Base-by-base conservation (phyloP, 2,888 invertebrate genomes). In the Volucella inanis region DNA sequence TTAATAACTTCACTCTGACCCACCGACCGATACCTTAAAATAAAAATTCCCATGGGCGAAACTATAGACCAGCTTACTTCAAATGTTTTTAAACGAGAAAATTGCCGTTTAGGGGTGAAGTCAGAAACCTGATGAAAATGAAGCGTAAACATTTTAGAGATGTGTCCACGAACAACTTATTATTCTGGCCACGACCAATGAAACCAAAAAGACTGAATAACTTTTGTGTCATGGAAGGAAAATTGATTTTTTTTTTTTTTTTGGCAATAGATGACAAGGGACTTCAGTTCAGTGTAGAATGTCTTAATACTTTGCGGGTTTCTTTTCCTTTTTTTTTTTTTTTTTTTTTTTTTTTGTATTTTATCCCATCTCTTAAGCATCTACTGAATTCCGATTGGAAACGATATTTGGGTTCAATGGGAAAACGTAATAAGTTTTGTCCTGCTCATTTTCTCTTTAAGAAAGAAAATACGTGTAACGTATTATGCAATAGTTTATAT, bases 221-320 rank as follows among this genome's bases (percentile, higher is more conserved):
- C 71, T 77, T 80, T 85, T 67, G 55, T 77, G 81, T 81, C 76
- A 81, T 76, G 76, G 72, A 76, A 81, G 62, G 71, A 80, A 81
- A 81, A 85, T 85, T 81, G 75, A 81, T 85, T 81, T 85, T 75
- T 74, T 76, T 61, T 59, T 50, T 57, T 49, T 77, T 47, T 11
- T 39, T n/a, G 43, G 47, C 65, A 47, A 75, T 61, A 45, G 65
- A 64, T 65, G 74, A 54, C 47, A 70, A 55, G 68, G 72, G 67
- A 41, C 50, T 71, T 68, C 49, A 76, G 41, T 71, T 71, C 22
- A 61, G 39, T 45, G 52, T 22, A 49, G 31, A 76, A 72, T 12
- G 61, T 81, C 76, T 81, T 75, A 55, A 79, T 71, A 75, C 59
- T 71, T 70, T 59, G 22, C 12, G 12, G 67, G 45, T 52, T 50